Percentiles rank a stretch among this genome's conserved stretches.
Conservation (phyloP, 2,113 vertebrate genomes). For the Piprites chloris region DNA sequence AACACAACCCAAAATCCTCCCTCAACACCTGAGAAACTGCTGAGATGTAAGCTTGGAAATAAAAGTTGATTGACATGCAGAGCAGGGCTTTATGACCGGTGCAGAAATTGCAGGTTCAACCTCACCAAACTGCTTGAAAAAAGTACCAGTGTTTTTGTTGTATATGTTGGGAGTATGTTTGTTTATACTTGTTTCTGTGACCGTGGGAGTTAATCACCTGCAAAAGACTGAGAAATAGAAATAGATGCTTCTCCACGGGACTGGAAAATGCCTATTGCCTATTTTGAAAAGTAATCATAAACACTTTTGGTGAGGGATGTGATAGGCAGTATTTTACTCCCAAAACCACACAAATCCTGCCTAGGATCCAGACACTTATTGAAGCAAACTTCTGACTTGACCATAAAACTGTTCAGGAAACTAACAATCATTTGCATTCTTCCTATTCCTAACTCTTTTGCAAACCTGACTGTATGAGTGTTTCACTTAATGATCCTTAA, state of each 20-base stretch:
- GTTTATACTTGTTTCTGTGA: slow-evolving; percentile 26
- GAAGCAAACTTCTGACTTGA: background rate
- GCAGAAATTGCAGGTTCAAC: background rate
- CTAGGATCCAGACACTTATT: background rate
- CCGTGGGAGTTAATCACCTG: slow-evolving; percentile 2
- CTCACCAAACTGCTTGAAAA: slow-evolving; percentile 24
- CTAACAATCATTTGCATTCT: background rate
- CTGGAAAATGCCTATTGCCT: background rate
- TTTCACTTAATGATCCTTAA: background rate
- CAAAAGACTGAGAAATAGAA: slow-evolving; percentile 28
- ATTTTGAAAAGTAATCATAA: slow-evolving; percentile 9
- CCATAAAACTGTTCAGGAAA: background rate
- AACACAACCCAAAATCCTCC: slow-evolving; percentile 4
- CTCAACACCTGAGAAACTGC: slow-evolving; percentile 49
- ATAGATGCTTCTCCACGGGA: background rate
- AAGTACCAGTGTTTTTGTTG: background rate
- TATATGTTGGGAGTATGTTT: background rate
- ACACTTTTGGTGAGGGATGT: background rate
- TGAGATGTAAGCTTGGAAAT: slow-evolving; percentile 69
- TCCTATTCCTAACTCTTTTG: background rate
- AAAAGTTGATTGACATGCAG: slow-evolving; percentile 57
- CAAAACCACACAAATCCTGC: background rate
- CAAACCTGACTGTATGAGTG: background rate
- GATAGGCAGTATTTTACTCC: background rate
- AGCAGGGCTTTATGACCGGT: slow-evolving; percentile 40